Conservation (phyloP, 2,888 invertebrate genomes). For the Chromoteleia sp. region DNA sequence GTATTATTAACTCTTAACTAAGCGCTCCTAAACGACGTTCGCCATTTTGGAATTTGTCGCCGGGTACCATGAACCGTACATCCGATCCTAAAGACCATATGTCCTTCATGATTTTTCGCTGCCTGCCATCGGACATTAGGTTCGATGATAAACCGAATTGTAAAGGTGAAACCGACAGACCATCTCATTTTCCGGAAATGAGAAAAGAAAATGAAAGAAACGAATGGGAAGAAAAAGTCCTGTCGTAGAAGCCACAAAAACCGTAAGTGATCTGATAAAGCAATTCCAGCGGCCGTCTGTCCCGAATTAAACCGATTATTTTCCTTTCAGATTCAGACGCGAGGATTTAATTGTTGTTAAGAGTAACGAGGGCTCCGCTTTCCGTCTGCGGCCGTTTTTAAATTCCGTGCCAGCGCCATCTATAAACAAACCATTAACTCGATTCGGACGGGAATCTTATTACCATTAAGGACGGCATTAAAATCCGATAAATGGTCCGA, state of each 20-base stretch:
- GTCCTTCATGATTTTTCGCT: conserved; percentile 59
- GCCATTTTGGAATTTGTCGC: conserved; percentile 54
- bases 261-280: conserved; percentile 43
- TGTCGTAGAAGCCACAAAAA: background rate
- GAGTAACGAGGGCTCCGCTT: conserved; percentile 24
- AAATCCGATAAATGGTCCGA: conserved; percentile 56
- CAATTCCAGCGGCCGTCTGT: conserved; percentile 31
- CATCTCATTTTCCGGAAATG: conserved; percentile 39
- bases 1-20: conserved; percentile 32
- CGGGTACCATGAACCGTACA: conserved; percentile 46
- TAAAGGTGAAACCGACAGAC: conserved; percentile 25
- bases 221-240: background rate
- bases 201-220: conserved; percentile 8
- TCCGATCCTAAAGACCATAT: conserved; percentile 62
- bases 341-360: conserved; percentile 51
- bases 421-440: conserved; percentile 63
- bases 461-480: conserved; percentile 57
- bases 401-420: conserved; percentile 43
- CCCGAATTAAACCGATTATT: conserved; percentile 50
- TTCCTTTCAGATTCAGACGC: conserved; percentile 35
- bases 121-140: conserved; percentile 46
- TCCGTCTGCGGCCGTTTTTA: conserved; percentile 35
- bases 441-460: conserved; percentile 57
- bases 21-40: conserved; percentile 23
- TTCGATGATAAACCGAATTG: conserved; percentile 53